Conservation (phyloP, 2,888 invertebrate genomes). For the Stenichneumon culpator region DNA sequence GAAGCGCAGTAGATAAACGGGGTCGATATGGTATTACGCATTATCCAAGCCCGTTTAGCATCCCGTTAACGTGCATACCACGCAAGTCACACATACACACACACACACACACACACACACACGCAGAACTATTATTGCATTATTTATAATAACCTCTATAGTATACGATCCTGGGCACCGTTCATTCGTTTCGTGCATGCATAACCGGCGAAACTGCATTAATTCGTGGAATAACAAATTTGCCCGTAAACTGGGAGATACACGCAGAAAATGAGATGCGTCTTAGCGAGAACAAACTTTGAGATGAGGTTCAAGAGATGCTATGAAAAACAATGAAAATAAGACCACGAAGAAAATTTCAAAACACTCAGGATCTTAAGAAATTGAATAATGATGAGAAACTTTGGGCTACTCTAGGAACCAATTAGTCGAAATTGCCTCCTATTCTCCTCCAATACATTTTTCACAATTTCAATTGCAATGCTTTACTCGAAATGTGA, state of each 20-base stretch:
- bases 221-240: constrained; percentile 4
- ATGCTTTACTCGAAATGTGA: not conserved
- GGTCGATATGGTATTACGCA: constrained; percentile 15
- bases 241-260: not conserved
- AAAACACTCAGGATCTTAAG: not conserved
- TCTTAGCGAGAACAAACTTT: not conserved
- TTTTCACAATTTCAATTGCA: not conserved
- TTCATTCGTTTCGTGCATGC: not conserved
- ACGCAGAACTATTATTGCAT: constrained; percentile 1
- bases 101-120: not conserved
- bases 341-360: not conserved
- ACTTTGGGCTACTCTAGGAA: not conserved
- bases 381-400: not conserved
- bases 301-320: not conserved
- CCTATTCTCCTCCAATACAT: not conserved
- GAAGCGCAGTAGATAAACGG: not conserved
- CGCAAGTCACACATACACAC: not conserved
- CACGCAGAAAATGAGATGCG: not conserved
- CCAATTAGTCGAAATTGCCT: not conserved
- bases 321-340: not conserved
- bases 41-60: constrained; percentile 15
- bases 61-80: not conserved
- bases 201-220: constrained; percentile 1
- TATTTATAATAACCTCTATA: constrained; percentile 17
- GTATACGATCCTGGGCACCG: not conserved